Evolutionary conservation across 2,113 vertebrate species (phyloP).

Genomic region (Holacanthus passer): DNA sequence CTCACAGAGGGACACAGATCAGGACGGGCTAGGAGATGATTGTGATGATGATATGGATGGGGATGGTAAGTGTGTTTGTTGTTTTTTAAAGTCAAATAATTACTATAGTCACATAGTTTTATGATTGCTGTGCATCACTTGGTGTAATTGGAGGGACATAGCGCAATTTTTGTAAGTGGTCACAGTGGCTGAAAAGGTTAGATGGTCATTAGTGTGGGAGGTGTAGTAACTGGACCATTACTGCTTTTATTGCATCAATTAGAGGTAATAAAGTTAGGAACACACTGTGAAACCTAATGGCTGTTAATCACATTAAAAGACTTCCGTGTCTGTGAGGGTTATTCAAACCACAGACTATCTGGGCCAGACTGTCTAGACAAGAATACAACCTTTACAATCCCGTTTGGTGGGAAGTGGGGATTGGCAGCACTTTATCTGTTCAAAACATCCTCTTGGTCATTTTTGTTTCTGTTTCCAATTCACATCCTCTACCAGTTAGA

Average conservation of each 20-base stretch:
- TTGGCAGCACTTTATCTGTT: conserved; percentile 50
- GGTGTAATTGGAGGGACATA: conserved; percentile 3
- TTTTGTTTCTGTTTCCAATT: conserved; percentile 50
- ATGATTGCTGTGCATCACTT: not conserved
- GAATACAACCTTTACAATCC: not conserved
- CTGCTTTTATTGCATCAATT: conserved; percentile 48
- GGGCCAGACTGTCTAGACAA: conserved; percentile 30
- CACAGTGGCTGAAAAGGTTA: not conserved
- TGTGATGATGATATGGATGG: conserved; percentile 98
- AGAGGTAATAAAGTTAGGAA: conserved; percentile 19
- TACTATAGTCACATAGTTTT: not conserved
- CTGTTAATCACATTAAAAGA: conserved; percentile 34
- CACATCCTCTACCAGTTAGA: conserved; percentile 56
- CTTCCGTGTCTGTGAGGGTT: conserved; percentile 9
- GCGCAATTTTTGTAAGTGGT: conserved; percentile 6
- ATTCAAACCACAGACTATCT: conserved; percentile 43
- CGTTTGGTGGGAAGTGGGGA: conserved; percentile 14
- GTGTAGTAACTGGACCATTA: conserved; percentile 11
- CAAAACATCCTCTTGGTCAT: conserved; percentile 56
- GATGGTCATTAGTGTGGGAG: not conserved
- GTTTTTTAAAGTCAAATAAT: not conserved
- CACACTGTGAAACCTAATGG: conserved; percentile 45
- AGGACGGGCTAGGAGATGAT: conserved; percentile 93
- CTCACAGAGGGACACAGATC: conserved; percentile 93
- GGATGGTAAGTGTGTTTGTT: conserved; percentile 85